Evolutionary conservation across 1,140 invertebrate genomes (phyloP), one percentile per base, ranked within the genome.

Genomic region (Zeugodacus cucurbitae): DNA sequence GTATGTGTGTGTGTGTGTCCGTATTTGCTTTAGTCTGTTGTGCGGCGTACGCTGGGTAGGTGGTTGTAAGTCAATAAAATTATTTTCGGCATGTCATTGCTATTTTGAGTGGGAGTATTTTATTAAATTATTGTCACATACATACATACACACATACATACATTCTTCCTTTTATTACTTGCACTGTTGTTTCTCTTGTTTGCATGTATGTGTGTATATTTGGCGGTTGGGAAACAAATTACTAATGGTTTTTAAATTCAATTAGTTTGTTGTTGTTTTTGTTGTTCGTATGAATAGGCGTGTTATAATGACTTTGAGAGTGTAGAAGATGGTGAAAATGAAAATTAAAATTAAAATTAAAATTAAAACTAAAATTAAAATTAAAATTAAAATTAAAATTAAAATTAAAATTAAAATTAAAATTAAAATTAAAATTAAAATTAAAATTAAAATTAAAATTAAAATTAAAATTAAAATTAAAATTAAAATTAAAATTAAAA

Each of bases 81-180:
- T 82, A 82, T 82, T 82, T 82, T 82, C 74, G 74, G 74, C 41
- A 48, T 82, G 74, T 82, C 74, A 48, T 7, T 48, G 74, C 74
- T 82, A 26, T 82, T 48, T 44, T 44, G 22, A 48, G 37, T 11
- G 34, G 5, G 74, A 82, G 41, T 17, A 34, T 82, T 48, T 82
- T 82, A 82, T 82, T 82, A 82, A 82, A 48, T 82, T 82, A 82
- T 82, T 82, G 74, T 54, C 37, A 48, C 37, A 29, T 17, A 67
- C 62, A 0, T 67, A 32, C 20, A 59, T 5, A 59, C 62, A 64
- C 62, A 64, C n/a, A 26, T 64, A 64, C 62, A 26, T 64, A 74
- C 17, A 37, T 37, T 14, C 26, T 2, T 32, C n/a, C 0, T 17
- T 54, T 3, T 20, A 62, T 62, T 22, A 1, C 11, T n/a, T n/a